Conservation (phyloP, 1,140 invertebrate species). For the Micrasema longulum region DNA sequence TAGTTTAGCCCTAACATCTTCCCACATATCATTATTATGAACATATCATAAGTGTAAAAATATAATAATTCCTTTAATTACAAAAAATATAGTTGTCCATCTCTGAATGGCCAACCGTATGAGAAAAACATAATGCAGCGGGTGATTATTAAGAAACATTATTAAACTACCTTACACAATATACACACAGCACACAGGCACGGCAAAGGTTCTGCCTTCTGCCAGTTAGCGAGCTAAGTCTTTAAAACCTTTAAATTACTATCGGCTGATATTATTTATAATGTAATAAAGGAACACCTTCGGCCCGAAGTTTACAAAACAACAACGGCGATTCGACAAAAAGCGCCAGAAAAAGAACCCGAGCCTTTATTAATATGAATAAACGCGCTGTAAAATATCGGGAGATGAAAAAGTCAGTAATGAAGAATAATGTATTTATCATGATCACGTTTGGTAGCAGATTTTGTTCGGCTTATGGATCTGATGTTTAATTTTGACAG, state of each 20-base stretch:
- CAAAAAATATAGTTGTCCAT: too few species aligned
- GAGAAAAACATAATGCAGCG: slow-evolving; percentile 11
- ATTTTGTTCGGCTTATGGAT: slow-evolving; percentile 54
- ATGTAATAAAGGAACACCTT: slow-evolving; percentile 49
- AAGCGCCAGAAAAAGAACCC: slow-evolving; percentile 37
- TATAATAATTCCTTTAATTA: too few species aligned
- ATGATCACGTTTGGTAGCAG: slow-evolving; percentile 54
- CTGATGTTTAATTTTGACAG: slow-evolving; percentile 43
- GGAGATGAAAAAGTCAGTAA: slow-evolving; percentile 54
- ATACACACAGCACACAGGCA: too few species aligned
- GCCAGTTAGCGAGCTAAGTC: slow-evolving; percentile 43
- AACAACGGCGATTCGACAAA: slow-evolving; percentile 38
- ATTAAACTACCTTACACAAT: slow-evolving; percentile 37
- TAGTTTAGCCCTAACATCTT: too few species aligned
- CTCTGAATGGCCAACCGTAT: too few species aligned
- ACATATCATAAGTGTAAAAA: too few species aligned
- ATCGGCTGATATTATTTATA: slow-evolving; percentile 52
- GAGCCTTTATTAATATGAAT: slow-evolving; percentile 54
- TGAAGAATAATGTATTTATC: slow-evolving; percentile 55
- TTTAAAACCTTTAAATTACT: slow-evolving; percentile 46
- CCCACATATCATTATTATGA: too few species aligned
- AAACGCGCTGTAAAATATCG: slow-evolving; percentile 54
- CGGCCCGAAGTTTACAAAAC: slow-evolving; percentile 35
- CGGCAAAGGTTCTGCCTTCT: not conserved
- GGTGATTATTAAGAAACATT: slow-evolving; percentile 43